Percentiles rank a stretch among this genome's conserved stretches.
Conservation (phyloP, 2,888 invertebrate genomes). For the Amorpha juglandis region DNA sequence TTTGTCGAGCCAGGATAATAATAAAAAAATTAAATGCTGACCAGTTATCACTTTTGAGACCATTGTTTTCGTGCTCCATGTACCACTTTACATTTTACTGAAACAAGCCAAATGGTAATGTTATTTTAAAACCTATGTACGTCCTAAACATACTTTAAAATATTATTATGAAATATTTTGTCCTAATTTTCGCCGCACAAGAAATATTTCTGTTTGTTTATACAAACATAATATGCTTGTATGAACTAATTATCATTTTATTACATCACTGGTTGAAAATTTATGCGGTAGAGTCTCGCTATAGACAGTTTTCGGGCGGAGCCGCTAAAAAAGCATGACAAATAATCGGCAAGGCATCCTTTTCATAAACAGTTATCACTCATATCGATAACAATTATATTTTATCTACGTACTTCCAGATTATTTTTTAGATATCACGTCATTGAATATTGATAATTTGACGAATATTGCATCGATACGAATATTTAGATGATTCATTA, state of each 20-base stretch:
- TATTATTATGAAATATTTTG: not conserved
- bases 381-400: slow-evolving; percentile 4
- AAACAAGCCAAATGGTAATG: not conserved
- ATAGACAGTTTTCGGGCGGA: no score
- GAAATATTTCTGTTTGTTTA: no score
- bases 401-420: slow-evolving; percentile 10
- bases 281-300: no score
- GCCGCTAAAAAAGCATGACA: not conserved
- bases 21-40: no score
- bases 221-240: no score
- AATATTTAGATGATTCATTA: not conserved
- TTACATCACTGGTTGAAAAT: no score
- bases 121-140: not conserved
- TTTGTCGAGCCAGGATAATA: no score
- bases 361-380: slow-evolving; percentile 15
- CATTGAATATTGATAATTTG: not conserved
- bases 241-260: no score
- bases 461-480: not conserved
- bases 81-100: not conserved
- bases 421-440: slow-evolving; percentile 5
- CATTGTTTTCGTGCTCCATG: not conserved
- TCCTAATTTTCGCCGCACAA: not conserved
- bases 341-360: not conserved
- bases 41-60: not conserved
- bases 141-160: not conserved